Percentiles rank a stretch among this genome's conserved stretches.
Evolutionary conservation across 2,888 invertebrate genomes (phyloP).

Genomic region (Apotomis betuletana): DNA sequence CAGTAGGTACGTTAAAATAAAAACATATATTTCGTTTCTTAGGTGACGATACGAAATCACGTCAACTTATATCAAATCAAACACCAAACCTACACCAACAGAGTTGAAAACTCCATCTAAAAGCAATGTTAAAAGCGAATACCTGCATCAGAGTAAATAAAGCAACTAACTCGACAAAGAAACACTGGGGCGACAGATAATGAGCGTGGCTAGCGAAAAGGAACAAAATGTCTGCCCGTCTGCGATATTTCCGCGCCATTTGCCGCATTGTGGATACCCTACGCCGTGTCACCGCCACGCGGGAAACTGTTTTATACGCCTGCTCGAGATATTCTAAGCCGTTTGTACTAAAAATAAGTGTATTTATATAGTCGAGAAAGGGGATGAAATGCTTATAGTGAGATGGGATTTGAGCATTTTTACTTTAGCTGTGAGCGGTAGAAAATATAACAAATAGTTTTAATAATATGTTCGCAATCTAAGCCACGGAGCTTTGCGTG

Average conservation of each 20-base stretch:
- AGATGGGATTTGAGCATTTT: neutral
- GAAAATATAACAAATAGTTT: too few species aligned
- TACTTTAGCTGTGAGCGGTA: neutral
- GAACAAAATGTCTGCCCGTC: constrained; percentile 75
- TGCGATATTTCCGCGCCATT: constrained; percentile 80
- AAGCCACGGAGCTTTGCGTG: too few species aligned
- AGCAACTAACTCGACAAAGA: constrained; percentile 77
- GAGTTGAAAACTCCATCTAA: constrained; percentile 21
- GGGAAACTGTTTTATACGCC: constrained; percentile 44
- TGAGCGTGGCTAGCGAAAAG: constrained; percentile 76
- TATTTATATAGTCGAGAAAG: constrained; percentile 29
- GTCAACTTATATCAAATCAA: too few species aligned
- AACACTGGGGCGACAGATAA: constrained; percentile 76
- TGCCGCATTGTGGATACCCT: constrained; percentile 78
- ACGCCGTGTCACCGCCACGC: constrained; percentile 70
- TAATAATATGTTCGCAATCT: too few species aligned
- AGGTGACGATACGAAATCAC: too few species aligned
- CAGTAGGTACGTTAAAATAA: too few species aligned
- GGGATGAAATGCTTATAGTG: constrained; percentile 15
- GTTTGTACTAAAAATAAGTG: constrained; percentile 37
- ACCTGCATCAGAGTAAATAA: constrained; percentile 66
- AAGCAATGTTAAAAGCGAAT: constrained; percentile 35
- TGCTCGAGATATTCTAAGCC: constrained; percentile 39
- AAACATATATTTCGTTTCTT: too few species aligned
- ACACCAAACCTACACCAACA: neutral